phyloP scores from a whole-genome alignment of 2,888 invertebrate species.

The Xestia ashworthii region DNA sequence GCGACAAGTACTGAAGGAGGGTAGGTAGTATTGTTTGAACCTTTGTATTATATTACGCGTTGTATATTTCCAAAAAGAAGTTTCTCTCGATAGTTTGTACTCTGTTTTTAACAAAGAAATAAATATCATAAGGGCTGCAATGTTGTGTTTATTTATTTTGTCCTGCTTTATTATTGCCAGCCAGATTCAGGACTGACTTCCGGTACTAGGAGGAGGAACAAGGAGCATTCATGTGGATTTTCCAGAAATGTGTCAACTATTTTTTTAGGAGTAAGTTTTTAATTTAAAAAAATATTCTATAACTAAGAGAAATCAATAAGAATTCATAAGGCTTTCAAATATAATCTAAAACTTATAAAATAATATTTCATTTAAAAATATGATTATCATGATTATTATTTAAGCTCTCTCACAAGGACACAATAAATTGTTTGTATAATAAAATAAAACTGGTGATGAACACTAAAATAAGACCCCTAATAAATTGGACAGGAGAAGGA shows the following conservation, averaged over 20 bases:
- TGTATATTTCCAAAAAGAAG: conserved; percentile 67
- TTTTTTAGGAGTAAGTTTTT: background rate
- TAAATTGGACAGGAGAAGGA: background rate
- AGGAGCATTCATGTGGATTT: background rate
- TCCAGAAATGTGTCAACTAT: background rate
- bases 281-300: conserved; percentile 2
- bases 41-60: conserved; percentile 64
- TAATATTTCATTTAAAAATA: background rate
- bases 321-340: conserved; percentile 26
- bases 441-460: background rate
- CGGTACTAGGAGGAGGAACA: background rate
- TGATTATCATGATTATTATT: conserved; percentile 15
- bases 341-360: conserved; percentile 9
- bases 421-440: background rate
- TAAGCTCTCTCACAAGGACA: background rate
- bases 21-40: conserved; percentile 36
- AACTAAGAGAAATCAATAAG: conserved; percentile 1
- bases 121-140: conserved; percentile 70
- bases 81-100: conserved; percentile 71
- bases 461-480: background rate
- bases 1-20: conserved; percentile 44
- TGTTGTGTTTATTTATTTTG: conserved; percentile 43
- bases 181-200: background rate
- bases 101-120: conserved; percentile 73
- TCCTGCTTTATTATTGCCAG: background rate